Percentiles rank a stretch among this genome's conserved stretches.
phyloP scores from a whole-genome alignment of 2,113 vertebrate species.

The Rhipidura dahli region DNA sequence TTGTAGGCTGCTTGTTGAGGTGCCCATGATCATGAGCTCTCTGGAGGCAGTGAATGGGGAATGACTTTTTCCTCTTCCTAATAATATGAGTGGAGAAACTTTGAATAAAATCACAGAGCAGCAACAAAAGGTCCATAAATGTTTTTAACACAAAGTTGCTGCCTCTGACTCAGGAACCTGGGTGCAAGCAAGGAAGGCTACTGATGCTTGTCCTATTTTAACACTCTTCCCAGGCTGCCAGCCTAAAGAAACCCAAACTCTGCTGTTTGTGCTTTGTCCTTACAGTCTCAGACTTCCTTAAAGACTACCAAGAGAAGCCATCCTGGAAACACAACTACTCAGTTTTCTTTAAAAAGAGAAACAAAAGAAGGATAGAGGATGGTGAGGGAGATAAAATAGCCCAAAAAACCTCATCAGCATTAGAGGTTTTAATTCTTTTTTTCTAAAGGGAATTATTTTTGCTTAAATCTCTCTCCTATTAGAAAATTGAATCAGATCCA shows the following conservation, averaged over 20 bases:
- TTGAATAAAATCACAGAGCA: not conserved
- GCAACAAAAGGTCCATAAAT: not conserved
- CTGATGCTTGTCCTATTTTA: not conserved
- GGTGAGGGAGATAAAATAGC: not conserved
- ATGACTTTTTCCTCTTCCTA: not conserved
- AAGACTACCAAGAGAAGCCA: not conserved
- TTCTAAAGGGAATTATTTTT: not conserved
- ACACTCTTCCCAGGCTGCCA: not conserved
- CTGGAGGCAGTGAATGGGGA: not conserved
- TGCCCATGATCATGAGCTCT: not conserved
- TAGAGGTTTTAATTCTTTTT: not conserved
- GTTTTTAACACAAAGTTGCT: not conserved
- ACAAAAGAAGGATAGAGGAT: not conserved
- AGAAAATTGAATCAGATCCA: not conserved
- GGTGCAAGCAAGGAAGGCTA: not conserved
- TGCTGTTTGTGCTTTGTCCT: not conserved
- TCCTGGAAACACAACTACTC: not conserved
- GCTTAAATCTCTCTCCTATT: not conserved
- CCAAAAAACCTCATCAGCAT: not conserved
- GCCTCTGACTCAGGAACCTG: not conserved
- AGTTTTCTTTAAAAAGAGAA: not conserved
- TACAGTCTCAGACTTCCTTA: not conserved
- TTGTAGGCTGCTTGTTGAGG: not conserved
- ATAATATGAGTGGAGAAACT: not conserved
- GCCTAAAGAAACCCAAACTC: not conserved